Evolutionary conservation across 2,888 invertebrate species (phyloP).

Genomic region (Drosophila suboccidentalis): DNA sequence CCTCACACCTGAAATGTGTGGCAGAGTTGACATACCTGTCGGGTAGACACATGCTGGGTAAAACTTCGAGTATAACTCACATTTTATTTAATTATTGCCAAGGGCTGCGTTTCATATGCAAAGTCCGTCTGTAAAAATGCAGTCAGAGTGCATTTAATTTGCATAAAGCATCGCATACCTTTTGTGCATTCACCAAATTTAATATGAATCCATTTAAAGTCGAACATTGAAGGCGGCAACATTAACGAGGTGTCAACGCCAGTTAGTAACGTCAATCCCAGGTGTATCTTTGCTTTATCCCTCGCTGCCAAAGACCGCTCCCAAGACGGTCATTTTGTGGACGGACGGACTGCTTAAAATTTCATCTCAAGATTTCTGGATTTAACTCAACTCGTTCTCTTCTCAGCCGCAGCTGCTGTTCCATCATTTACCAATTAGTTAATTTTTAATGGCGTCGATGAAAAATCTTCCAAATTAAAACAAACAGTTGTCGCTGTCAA

Average conservation of each 20-base stretch:
- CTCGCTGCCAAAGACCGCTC: conserved; percentile 30
- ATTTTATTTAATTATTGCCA: conserved; percentile 76
- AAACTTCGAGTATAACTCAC: conserved; percentile 30
- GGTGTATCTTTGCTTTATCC: neutral
- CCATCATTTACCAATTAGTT: conserved; percentile 80
- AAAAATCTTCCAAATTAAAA: conserved; percentile 68
- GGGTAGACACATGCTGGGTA: conserved; percentile 1
- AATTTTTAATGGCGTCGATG: conserved; percentile 60
- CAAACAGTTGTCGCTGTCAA: conserved; percentile 68
- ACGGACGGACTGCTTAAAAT: conserved; percentile 56
- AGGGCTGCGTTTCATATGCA: conserved; percentile 45
- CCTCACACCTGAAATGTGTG: neutral
- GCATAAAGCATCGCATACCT: conserved; percentile 43
- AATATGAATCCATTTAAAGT: conserved; percentile 32
- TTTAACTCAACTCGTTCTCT: conserved; percentile 47
- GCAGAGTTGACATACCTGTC: neutral
- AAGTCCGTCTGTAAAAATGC: conserved; percentile 40
- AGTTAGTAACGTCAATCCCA: conserved; percentile 31
- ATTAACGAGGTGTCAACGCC: conserved; percentile 42
- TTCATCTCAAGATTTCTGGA: conserved; percentile 45
- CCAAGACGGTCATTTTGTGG: conserved; percentile 58
- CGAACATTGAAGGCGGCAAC: neutral
- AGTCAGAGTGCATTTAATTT: conserved; percentile 51
- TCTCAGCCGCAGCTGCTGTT: conserved; percentile 29
- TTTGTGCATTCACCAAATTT: conserved; percentile 21